Evolutionary conservation across 2,113 vertebrate genomes (phyloP).

Genomic region (Sceloporus tristichus): DNA sequence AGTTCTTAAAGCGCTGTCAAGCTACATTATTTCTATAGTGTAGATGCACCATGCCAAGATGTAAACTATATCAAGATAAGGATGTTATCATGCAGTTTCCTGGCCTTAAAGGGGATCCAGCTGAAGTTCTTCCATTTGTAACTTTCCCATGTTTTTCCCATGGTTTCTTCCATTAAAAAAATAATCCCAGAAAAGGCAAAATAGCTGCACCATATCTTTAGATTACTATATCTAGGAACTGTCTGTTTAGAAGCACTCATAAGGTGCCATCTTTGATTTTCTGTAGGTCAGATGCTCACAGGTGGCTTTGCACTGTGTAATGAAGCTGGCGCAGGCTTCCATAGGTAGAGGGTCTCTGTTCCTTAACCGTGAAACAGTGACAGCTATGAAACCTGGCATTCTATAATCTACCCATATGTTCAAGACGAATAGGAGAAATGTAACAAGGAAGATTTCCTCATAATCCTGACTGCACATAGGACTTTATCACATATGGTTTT

Average conservation of each 20-base stretch:
- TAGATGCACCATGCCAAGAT: too few species aligned
- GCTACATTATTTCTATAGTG: too few species aligned
- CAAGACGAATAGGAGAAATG: neutral
- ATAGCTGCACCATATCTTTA: neutral
- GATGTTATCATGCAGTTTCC: too few species aligned
- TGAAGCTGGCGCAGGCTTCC: neutral
- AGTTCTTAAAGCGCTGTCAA: too few species aligned
- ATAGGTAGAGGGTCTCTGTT: neutral
- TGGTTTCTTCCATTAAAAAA: neutral
- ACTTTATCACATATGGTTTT: too few species aligned
- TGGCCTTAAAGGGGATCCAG: neutral
- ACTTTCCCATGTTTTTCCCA: neutral
- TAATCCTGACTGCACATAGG: too few species aligned
- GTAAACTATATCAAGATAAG: too few species aligned
- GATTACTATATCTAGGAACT: neutral
- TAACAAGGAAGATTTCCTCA: slow-evolving; percentile 18
- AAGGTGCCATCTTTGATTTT: neutral
- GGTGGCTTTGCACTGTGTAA: neutral
- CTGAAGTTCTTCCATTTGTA: neutral
- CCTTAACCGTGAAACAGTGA: neutral
- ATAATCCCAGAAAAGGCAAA: neutral
- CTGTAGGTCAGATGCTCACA: neutral
- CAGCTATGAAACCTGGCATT: neutral
- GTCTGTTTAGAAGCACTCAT: neutral
- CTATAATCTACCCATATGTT: rapidly evolving